Percentiles rank a stretch among this genome's conserved stretches.
Conservation (phyloP, 2,888 invertebrate species). For the Gerosis bhagava region DNA sequence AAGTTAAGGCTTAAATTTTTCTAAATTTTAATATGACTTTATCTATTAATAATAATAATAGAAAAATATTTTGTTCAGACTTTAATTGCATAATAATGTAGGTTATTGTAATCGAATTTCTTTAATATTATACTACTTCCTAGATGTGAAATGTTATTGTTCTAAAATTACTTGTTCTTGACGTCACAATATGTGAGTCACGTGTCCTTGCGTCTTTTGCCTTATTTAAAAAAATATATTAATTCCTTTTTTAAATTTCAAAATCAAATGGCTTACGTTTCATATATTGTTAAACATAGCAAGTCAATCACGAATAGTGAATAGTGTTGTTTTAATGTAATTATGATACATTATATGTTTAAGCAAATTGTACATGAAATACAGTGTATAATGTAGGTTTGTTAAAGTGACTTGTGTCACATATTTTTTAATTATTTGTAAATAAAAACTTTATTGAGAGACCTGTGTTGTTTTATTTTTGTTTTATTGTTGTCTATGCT, state of each 20-base stretch:
- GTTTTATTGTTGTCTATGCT: no score
- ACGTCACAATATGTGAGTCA: no score
- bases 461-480: constrained; percentile 30
- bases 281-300: no score
- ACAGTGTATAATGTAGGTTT: constrained; percentile 38
- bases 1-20: neutral
- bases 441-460: constrained; percentile 44
- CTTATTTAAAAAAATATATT: no score
- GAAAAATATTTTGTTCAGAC: constrained; percentile 3
- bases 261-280: no score
- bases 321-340: constrained; percentile 6
- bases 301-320: no score
- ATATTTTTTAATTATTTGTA: constrained; percentile 46
- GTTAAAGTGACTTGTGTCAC: constrained; percentile 42
- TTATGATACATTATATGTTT: constrained; percentile 2
- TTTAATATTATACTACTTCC: no score
- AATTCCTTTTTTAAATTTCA: no score
- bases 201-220: no score
- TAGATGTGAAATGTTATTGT: no score
- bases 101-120: no score
- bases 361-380: constrained; percentile 14
- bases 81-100: constrained; percentile 10
- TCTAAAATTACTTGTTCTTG: no score
- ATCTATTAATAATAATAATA: neutral
- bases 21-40: constrained; percentile 7